Percentiles rank a stretch among this genome's conserved stretches.
Evolutionary conservation across 2,888 invertebrate species (phyloP).

Genomic region (Pantelozetes paolii): DNA sequence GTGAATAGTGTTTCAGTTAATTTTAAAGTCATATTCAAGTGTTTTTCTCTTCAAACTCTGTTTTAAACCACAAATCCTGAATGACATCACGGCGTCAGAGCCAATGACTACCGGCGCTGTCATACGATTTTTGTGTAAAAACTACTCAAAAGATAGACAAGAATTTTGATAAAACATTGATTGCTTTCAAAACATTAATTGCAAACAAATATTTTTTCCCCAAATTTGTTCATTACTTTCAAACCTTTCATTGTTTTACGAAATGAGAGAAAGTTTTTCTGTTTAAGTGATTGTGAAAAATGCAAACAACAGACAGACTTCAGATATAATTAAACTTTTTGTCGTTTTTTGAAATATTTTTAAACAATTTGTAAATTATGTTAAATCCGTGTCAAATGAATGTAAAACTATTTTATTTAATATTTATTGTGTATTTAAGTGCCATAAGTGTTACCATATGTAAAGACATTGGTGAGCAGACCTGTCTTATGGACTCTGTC

Average conservation of each 20-base stretch:
- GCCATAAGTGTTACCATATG: not conserved
- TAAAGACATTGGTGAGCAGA: not conserved
- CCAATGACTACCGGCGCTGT: not conserved
- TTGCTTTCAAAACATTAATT: not conserved
- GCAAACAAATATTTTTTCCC: not conserved
- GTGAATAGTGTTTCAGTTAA: no score
- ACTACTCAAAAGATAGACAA: not conserved
- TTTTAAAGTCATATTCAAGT: no score
- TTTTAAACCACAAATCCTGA: no score
- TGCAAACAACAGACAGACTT: not conserved
- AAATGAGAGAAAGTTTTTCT: not conserved
- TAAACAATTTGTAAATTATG: not conserved
- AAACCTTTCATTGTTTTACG: not conserved
- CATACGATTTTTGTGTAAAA: not conserved
- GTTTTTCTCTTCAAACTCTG: no score
- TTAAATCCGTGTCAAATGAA: not conserved
- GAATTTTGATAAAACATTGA: not conserved
- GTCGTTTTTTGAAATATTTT: not conserved
- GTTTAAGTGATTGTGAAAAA: not conserved
- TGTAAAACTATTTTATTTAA: not conserved
- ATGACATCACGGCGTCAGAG: not conserved
- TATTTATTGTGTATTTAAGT: not conserved
- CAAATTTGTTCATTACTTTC: not conserved
- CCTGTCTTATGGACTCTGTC: conserved; percentile 25
- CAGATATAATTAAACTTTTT: not conserved